Evolutionary conservation across 2,888 invertebrate species (phyloP).

Genomic region (Hypercompe scribonia): DNA sequence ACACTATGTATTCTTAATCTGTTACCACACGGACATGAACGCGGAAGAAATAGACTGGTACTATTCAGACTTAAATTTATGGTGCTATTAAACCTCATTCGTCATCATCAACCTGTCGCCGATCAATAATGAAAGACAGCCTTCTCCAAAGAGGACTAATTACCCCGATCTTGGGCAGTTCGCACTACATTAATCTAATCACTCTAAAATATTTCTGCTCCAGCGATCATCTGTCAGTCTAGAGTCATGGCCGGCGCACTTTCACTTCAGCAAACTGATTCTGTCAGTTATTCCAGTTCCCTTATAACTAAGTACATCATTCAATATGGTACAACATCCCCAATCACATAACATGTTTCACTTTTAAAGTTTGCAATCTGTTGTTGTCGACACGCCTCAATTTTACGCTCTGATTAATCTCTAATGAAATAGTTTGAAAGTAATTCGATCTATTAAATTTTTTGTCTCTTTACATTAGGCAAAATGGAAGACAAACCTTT

Average conservation of each 20-base stretch:
- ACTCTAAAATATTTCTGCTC: too few species aligned
- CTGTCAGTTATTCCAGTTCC: neutral
- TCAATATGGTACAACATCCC: neutral
- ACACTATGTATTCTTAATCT: too few species aligned
- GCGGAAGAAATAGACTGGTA: neutral
- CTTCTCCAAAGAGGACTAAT: too few species aligned
- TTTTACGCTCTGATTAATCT: constrained; percentile 9
- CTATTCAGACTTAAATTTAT: neutral
- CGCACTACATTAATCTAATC: too few species aligned
- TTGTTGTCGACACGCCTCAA: neutral
- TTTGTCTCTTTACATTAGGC: neutral
- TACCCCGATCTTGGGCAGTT: too few species aligned
- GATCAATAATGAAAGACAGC: too few species aligned
- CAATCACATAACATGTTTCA: neutral
- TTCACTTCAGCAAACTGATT: neutral
- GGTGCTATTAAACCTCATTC: neutral
- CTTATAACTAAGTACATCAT: neutral
- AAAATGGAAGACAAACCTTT: neutral
- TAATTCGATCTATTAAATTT: neutral
- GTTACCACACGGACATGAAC: too few species aligned
- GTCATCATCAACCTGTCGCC: too few species aligned
- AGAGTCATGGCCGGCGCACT: neutral
- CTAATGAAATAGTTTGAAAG: constrained; percentile 7
- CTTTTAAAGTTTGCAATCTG: neutral
- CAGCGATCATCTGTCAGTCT: too few species aligned